Conservation (phyloP, 2,113 vertebrate species). For the Brachionichthys hirsutus region DNA sequence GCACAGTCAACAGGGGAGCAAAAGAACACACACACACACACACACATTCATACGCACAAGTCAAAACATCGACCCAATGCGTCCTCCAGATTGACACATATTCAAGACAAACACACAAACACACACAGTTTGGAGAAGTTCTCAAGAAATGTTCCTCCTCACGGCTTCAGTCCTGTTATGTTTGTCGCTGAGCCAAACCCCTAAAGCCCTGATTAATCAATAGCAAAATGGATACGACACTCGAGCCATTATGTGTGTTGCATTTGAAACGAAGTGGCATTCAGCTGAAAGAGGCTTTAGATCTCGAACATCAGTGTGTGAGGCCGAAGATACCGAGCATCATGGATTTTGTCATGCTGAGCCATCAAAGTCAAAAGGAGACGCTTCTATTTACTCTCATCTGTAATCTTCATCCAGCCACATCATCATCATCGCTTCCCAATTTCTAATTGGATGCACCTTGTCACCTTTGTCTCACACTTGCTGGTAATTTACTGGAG, state of each 20-base stretch:
- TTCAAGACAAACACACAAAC: conserved; percentile 40
- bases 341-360: neutral
- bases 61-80: no score
- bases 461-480: conserved; percentile 32
- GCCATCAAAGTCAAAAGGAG: conserved; percentile 1
- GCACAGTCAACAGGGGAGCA: conserved; percentile 66
- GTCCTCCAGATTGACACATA: conserved; percentile 25
- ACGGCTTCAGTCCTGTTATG: conserved; percentile 21
- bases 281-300: conserved; percentile 1
- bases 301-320: neutral
- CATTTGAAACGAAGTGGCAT: conserved; percentile 4
- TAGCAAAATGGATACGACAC: neutral
- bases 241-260: neutral
- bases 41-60: neutral
- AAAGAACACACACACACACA: conserved; percentile 42
- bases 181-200: conserved; percentile 13
- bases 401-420: conserved; percentile 27
- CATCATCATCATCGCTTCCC: conserved; percentile 29
- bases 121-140: conserved; percentile 18
- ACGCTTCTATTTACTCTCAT: conserved; percentile 1
- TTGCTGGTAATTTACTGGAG: conserved; percentile 8
- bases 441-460: conserved; percentile 63
- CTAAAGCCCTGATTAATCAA: conserved; percentile 10
- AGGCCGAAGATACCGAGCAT: neutral
- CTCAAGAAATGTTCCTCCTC: conserved; percentile 44